Base-by-base conservation (phyloP, 2,888 invertebrate genomes). In the Hirtodrosophila confusa region DNA sequence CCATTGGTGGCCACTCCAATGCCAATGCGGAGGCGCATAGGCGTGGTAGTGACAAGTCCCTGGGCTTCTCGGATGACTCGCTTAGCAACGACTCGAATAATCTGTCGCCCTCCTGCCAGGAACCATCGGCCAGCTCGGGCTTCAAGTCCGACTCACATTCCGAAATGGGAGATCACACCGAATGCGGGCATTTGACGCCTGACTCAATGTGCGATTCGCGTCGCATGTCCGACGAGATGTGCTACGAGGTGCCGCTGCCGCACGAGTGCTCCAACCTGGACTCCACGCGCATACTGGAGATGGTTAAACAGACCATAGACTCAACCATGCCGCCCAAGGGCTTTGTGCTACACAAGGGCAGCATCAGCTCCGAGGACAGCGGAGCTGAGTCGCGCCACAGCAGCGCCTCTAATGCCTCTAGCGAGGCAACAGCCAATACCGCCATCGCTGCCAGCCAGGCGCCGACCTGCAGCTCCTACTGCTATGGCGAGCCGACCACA, bases 201-300 rank as follows among this genome's bases (percentile, higher is more conserved):
- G 92, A 92, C 71, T 92, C 92, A 39, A 89, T 91, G 76, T 90
- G 91, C 69, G 91, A 91, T 33, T 90, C 91, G 5, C 86, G 91
- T 11, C 89, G 91, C 65, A 91, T 91, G 89, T 91, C 91, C 31
- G 92, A 92, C 35, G 92, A 92, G 71, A 89, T 90, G 88, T 92
- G 90, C 75, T 94, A 95, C 62, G 96, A 96, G 90, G 94, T 97
- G 0, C 95, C 95, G 23, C 90, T 97, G 24, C 96, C 96, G 0
- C 95, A 96, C 7, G 94, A 95, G 40, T 97, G 96, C 87, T 96
- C 96, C 1, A 94, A 95, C 84, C 91, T 97, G 45, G 96, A 96
- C 85, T 94, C 96, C 0, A 94, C 95, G 44, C 94, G 96, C 55
- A 97, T 97, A 67, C 93, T 97, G 9, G 95, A 95, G 75, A 92